Conservation (phyloP, 2,888 invertebrate genomes). For the Pediacus dermestoides region DNA sequence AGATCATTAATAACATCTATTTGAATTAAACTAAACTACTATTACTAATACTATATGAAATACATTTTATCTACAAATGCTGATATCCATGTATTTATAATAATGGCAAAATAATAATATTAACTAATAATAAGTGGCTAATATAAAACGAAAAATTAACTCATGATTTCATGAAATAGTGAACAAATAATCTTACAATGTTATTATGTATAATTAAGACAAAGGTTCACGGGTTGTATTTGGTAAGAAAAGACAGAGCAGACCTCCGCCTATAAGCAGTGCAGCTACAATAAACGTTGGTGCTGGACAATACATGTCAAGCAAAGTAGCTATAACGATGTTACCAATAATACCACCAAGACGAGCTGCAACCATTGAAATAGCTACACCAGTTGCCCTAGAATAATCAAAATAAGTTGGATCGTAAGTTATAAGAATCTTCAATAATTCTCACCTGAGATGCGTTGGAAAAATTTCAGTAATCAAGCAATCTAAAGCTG, state of each 20-base stretch:
- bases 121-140: conserved; percentile 10
- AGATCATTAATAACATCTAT: conserved; percentile 7
- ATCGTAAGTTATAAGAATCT: neutral
- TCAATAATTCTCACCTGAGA: conserved; percentile 59
- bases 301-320: conserved; percentile 86
- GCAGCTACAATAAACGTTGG: conserved; percentile 88
- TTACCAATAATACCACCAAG: conserved; percentile 86
- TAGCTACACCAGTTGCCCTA: conserved; percentile 86
- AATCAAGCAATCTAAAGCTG: conserved; percentile 86
- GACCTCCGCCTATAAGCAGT: conserved; percentile 80
- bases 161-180: conserved; percentile 6
- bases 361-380: conserved; percentile 86
- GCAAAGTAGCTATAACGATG: conserved; percentile 81
- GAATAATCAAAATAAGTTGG: conserved; percentile 28
- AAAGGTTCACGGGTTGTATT: conserved; percentile 81
- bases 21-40: conserved; percentile 1
- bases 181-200: conserved; percentile 7
- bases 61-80: conserved; percentile 24
- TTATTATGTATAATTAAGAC: conserved; percentile 35
- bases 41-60: conserved; percentile 27
- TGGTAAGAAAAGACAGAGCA: conserved; percentile 83
- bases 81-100: conserved; percentile 7
- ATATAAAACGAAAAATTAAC: conserved; percentile 9
- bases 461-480: conserved; percentile 92
- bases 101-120: conserved; percentile 9